Evolutionary conservation across 2,888 invertebrate genomes (phyloP).

Genomic region (Pachymerium ferrugineum): DNA sequence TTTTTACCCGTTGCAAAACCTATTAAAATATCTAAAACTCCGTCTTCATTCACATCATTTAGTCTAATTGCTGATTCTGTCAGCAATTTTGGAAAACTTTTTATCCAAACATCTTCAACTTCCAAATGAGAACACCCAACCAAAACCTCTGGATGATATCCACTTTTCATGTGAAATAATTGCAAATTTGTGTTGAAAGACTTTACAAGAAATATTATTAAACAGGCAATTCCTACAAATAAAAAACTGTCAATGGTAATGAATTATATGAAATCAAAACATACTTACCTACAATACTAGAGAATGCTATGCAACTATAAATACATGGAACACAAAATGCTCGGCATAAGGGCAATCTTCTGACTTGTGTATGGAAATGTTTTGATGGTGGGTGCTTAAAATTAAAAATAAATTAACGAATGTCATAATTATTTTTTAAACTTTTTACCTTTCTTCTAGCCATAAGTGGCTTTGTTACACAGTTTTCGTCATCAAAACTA

Average conservation of each 20-base stretch:
- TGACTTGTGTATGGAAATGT: conserved; percentile 52
- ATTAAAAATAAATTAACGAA: too few species aligned
- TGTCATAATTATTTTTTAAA: too few species aligned
- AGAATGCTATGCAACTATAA: conserved; percentile 59
- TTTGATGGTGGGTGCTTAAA: too few species aligned
- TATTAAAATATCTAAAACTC: conserved; percentile 63
- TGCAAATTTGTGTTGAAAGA: conserved; percentile 61
- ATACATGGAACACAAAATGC: conserved; percentile 61
- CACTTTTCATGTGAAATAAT: conserved; percentile 56
- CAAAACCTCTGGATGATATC: conserved; percentile 43
- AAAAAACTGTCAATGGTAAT: conserved; percentile 2
- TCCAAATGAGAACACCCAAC: conserved; percentile 59
- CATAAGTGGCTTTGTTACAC: conserved; percentile 67
- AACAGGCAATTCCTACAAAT: conserved; percentile 55
- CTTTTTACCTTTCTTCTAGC: conserved; percentile 57
- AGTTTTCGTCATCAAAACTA: conserved; percentile 58
- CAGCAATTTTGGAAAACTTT: conserved; percentile 61
- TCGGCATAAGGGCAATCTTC: conserved; percentile 55
- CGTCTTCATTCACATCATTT: conserved; percentile 66
- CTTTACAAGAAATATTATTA: conserved; percentile 60
- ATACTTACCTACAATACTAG: conserved; percentile 54
- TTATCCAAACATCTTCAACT: conserved; percentile 61
- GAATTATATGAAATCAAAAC: conserved; percentile 40
- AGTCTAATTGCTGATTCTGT: conserved; percentile 68
- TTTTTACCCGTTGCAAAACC: conserved; percentile 68